Percentiles rank a stretch among this genome's conserved stretches.
phyloP scores from a whole-genome alignment of 2,888 invertebrate species.

The Pristionchus fissidentatus region DNA sequence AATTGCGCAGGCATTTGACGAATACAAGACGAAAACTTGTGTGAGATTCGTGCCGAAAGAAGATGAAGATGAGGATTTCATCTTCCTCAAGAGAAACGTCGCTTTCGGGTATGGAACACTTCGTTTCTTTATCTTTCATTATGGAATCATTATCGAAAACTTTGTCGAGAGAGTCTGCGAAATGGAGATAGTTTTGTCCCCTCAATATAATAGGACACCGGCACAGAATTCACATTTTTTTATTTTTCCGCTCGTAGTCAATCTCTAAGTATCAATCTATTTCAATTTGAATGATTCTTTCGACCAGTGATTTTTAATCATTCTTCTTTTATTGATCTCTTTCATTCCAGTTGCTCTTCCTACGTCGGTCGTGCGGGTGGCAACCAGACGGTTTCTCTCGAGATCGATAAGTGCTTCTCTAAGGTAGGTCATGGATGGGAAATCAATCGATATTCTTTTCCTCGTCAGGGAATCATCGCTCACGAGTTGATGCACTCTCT shows the following conservation, averaged over 20 bases:
- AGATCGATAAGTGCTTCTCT: constrained; percentile 76
- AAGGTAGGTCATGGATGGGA: constrained; percentile 64
- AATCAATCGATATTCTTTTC: not conserved
- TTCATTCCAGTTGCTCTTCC: constrained; percentile 82
- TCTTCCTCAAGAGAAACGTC: constrained; percentile 79
- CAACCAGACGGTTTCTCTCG: constrained; percentile 84
- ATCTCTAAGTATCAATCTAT: too few relatives aligned
- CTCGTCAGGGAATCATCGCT: constrained; percentile 80
- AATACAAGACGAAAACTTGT: constrained; percentile 82
- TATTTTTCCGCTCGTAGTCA: too few relatives aligned
- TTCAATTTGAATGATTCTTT: not conserved
- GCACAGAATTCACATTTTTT: too few relatives aligned
- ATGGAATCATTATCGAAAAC: too few relatives aligned
- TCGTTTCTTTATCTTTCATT: too few relatives aligned
- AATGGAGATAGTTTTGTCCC: too few relatives aligned
- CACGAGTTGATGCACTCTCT: constrained; percentile 86
- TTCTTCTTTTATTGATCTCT: not conserved
- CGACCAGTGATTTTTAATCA: not conserved
- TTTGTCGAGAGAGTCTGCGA: not conserved
- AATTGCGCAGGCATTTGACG: constrained; percentile 80
- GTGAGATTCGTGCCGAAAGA: constrained; percentile 81
- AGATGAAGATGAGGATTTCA: constrained; percentile 80
- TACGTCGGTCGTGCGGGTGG: constrained; percentile 85
- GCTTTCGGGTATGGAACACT: constrained; percentile 77
- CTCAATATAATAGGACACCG: too few relatives aligned